phyloP scores from a whole-genome alignment of 1,140 invertebrate species.

The Trichonephila inaurata region DNA sequence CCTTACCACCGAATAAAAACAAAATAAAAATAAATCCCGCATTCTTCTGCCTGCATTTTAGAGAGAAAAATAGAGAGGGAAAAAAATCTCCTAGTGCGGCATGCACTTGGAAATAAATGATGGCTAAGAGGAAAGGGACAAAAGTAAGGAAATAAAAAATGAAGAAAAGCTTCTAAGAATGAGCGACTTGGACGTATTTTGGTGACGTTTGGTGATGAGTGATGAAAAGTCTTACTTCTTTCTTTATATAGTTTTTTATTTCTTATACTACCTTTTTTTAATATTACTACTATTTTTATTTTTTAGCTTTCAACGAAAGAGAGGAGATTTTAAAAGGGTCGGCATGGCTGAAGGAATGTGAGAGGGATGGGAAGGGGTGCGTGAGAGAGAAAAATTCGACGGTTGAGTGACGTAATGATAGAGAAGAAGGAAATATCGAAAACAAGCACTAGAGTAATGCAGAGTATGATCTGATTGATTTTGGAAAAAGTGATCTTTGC shows the following conservation, averaged over 20 bases:
- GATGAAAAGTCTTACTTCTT: slow-evolving; percentile 65
- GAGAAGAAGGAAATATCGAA: slow-evolving; percentile 43
- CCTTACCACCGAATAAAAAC: slow-evolving; percentile 5
- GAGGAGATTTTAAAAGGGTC: slow-evolving; percentile 54
- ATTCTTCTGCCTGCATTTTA: slow-evolving; percentile 46
- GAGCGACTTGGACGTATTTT: slow-evolving; percentile 68
- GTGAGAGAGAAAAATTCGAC: background rate
- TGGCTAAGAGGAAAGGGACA: slow-evolving; percentile 39
- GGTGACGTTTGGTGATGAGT: slow-evolving; percentile 68
- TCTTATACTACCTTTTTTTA: slow-evolving; percentile 37
- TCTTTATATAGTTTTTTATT: slow-evolving; percentile 49
- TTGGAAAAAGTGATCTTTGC: slow-evolving; percentile 8
- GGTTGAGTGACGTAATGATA: slow-evolving; percentile 52
- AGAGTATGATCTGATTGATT: slow-evolving; percentile 35
- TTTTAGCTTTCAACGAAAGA: slow-evolving; percentile 43
- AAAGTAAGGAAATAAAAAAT: slow-evolving; percentile 40
- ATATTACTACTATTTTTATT: slow-evolving; percentile 51
- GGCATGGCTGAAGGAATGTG: background rate
- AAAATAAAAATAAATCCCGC: slow-evolving; percentile 36
- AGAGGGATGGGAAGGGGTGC: background rate
- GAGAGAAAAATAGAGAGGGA: slow-evolving; percentile 18
- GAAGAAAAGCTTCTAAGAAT: slow-evolving; percentile 49
- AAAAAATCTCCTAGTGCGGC: slow-evolving; percentile 31
- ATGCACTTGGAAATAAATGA: slow-evolving; percentile 68
- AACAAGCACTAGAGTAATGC: slow-evolving; percentile 43